phyloP scores from a whole-genome alignment of 2,797 vertebrate species.

The Alca torda region DNA sequence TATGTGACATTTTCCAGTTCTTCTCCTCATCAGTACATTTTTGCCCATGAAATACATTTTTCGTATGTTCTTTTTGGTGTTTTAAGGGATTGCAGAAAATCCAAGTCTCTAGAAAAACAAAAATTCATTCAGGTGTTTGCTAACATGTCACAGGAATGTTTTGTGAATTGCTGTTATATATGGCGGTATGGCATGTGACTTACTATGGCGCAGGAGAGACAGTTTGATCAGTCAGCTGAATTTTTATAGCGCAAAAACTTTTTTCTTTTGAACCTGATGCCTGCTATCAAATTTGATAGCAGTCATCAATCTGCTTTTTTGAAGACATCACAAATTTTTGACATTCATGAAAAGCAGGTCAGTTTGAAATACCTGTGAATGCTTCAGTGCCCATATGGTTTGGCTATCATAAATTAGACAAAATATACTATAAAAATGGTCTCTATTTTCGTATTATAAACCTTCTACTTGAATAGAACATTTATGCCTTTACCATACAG shows the following conservation, averaged over 20 bases:
- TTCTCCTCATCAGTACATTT: background rate
- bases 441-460: slow-evolving; percentile 32
- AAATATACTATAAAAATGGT: slow-evolving; percentile 8
- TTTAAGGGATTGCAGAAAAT: background rate
- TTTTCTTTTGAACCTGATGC: slow-evolving; percentile 48
- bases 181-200: slow-evolving; percentile 17
- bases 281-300: slow-evolving; percentile 65
- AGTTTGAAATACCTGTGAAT: slow-evolving; percentile 63
- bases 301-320: slow-evolving; percentile 64
- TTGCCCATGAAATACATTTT: background rate
- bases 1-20: background rate
- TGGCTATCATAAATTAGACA: slow-evolving; percentile 51
- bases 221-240: slow-evolving; percentile 67
- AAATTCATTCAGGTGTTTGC: background rate
- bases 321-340: slow-evolving; percentile 58
- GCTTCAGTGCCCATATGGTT: slow-evolving; percentile 31
- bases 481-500: background rate
- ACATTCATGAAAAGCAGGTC: slow-evolving; percentile 63
- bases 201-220: background rate
- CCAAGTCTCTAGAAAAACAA: background rate
- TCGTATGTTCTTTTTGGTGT: background rate
- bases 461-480: background rate
- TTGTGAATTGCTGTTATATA: slow-evolving; percentile 24
- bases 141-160: slow-evolving; percentile 24
- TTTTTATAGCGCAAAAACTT: slow-evolving; percentile 62